Evolutionary conservation across 1,140 invertebrate species (phyloP).

Genomic region (Venustaconcha ellipsiformis): DNA sequence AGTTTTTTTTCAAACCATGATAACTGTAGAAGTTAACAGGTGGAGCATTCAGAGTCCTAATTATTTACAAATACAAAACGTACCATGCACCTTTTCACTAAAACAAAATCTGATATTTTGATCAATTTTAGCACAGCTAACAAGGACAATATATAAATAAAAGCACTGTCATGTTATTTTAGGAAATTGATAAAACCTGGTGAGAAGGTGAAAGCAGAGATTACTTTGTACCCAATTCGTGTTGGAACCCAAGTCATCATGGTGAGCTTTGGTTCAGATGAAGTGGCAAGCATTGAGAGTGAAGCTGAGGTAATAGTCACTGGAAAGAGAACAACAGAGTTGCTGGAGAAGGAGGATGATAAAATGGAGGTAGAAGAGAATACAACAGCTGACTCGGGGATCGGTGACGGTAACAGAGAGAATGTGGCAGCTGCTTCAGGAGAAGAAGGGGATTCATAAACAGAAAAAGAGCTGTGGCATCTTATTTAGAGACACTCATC

Average conservation of each 20-base stretch:
- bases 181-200: constrained; percentile 30
- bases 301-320: constrained; percentile 11
- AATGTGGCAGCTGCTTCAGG: neutral
- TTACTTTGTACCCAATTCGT: constrained; percentile 21
- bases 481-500: no score
- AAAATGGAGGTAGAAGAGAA: neutral
- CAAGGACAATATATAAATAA: neutral
- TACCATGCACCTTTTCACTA: no score
- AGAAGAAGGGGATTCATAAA: neutral
- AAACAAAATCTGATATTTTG: neutral
- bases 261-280: constrained; percentile 23
- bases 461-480: no score
- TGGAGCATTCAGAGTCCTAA: neutral
- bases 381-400: neutral
- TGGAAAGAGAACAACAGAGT: constrained; percentile 19
- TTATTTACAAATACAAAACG: neutral
- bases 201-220: constrained; percentile 21
- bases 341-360: constrained; percentile 6
- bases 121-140: neutral
- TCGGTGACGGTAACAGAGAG: neutral
- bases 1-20: neutral
- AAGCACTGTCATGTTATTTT: neutral
- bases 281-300: constrained; percentile 21
- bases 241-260: constrained; percentile 9
- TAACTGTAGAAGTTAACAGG: neutral